Evolutionary conservation across 2,113 vertebrate species (phyloP).

Genomic region (Mustela lutreola): DNA sequence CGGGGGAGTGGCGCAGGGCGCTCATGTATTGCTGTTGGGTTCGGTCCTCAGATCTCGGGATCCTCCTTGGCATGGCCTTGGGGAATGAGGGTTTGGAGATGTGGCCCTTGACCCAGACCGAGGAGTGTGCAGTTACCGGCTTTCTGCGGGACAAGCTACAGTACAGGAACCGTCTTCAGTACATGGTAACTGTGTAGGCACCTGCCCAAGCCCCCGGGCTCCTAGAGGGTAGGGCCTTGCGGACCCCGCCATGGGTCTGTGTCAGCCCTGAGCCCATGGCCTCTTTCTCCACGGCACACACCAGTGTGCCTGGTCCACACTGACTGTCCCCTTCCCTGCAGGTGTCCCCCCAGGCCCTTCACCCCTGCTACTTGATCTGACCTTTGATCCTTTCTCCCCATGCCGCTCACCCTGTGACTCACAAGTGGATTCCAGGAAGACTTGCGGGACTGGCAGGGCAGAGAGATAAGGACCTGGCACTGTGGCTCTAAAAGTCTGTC

Average conservation of each 20-base stretch:
- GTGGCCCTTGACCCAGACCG: slow-evolving; percentile 59
- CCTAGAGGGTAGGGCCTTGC: background rate
- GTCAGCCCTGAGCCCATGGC: background rate
- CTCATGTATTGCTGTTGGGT: background rate
- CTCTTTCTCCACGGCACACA: background rate
- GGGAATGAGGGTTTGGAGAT: slow-evolving; percentile 65
- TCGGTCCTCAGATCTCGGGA: slow-evolving; percentile 71
- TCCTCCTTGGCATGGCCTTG: slow-evolving; percentile 70
- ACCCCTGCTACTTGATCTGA: background rate
- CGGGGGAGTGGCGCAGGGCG: too few species aligned
- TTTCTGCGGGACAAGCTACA: slow-evolving; percentile 80
- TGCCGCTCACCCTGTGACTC: background rate
- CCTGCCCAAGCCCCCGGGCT: background rate
- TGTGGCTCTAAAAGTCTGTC: background rate
- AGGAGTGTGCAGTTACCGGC: slow-evolving; percentile 69
- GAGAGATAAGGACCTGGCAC: background rate
- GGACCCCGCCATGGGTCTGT: background rate
- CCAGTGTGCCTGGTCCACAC: background rate
- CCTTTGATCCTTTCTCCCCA: background rate
- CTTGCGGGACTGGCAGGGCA: background rate
- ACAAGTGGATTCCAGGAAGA: background rate
- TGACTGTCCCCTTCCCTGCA: too few species aligned
- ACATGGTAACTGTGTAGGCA: slow-evolving; percentile 70
- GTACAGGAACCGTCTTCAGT: slow-evolving; percentile 79
- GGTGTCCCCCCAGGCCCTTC: background rate